Evolutionary conservation across 1,140 invertebrate genomes (phyloP), one percentile per base, ranked within the genome.

Genomic region (Papilio xuthus): DNA sequence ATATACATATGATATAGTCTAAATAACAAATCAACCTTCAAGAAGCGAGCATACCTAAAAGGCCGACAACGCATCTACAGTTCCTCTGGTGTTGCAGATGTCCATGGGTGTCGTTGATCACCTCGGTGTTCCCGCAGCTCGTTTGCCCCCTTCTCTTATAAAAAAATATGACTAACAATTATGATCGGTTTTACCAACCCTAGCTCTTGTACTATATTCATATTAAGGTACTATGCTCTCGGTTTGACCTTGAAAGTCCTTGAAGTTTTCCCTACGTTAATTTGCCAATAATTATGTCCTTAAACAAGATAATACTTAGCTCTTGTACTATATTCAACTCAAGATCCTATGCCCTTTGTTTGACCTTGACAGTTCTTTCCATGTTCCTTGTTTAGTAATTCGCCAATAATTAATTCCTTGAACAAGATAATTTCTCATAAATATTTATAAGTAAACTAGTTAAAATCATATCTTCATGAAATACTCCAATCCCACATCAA

Each of bases 401-500:
- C 18, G 60, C 60, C 12, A 67, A 32, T 67, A 28, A 32, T 50
- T 18, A 4, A 6, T 13, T 67, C 20, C 60, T 67, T 28, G 4
- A 28, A 28, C 9, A 18, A 50, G 20, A 60, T 13, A 60, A 60
- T 67, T 28, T 32, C 60, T 67, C 13, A 67, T 67, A 67, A 15
- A 67, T 67, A 67, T 67, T 67, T 28, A 67, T 67, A 67, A 60
- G 20, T 26, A 60, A 67, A 32, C 26, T 67, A 28, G 60, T 28
- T 67, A 67, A 13, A 13, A 32, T 60, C 56, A 23, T 67, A 67
- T 67, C 60, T 67, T 71, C 37, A 71, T 71, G 32, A 71, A 41
- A 71, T 28, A 71, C 41, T 26, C 37, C 41, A 73, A 73, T 44
- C 71, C 71, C n/a, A 73, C 71, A 73, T 73, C 71, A 47, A 50